A percentile compares a stretch with the other conserved stretches of the same genome.
Evolutionary conservation across 2,888 invertebrate species (phyloP).

Genomic region (Apamea sordens): DNA sequence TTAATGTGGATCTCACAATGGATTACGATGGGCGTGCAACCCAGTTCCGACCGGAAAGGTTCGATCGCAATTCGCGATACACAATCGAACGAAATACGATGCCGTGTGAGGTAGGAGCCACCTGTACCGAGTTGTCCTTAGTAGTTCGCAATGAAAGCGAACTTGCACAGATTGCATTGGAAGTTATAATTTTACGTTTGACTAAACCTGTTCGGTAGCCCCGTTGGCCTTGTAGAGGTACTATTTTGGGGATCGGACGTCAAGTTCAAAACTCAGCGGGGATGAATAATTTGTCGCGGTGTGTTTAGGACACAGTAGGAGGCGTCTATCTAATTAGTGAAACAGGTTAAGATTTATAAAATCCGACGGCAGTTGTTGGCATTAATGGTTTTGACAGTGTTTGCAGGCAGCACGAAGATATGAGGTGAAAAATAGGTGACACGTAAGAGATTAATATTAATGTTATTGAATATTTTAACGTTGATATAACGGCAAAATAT

Average conservation of each 20-base stretch:
- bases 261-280: slow-evolving; percentile 71
- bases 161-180: slow-evolving; percentile 68
- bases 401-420: slow-evolving; percentile 41
- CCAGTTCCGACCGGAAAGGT: slow-evolving; percentile 89
- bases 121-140: slow-evolving; percentile 75
- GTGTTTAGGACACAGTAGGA: slow-evolving; percentile 73
- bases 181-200: slow-evolving; percentile 61
- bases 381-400: slow-evolving; percentile 52
- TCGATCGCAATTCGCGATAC: slow-evolving; percentile 76
- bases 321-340: slow-evolving; percentile 72
- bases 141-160: slow-evolving; percentile 67
- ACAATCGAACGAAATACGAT: slow-evolving; percentile 84
- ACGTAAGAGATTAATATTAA: slow-evolving; percentile 43
- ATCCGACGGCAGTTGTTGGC: slow-evolving; percentile 53
- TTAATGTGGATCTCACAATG: slow-evolving; percentile 85
- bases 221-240: slow-evolving; percentile 57
- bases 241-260: slow-evolving; percentile 61
- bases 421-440: slow-evolving; percentile 58
- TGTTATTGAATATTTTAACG: slow-evolving; percentile 19
- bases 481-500: slow-evolving; percentile 12
- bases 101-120: slow-evolving; percentile 80
- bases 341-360: slow-evolving; percentile 67
- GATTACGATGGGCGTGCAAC: slow-evolving; percentile 82
- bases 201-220: slow-evolving; percentile 61
- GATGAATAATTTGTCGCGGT: slow-evolving; percentile 70